Evolutionary conservation across 2,888 invertebrate species (phyloP), one percentile per base, ranked within the genome.

Genomic region (Plebejus argus): DNA sequence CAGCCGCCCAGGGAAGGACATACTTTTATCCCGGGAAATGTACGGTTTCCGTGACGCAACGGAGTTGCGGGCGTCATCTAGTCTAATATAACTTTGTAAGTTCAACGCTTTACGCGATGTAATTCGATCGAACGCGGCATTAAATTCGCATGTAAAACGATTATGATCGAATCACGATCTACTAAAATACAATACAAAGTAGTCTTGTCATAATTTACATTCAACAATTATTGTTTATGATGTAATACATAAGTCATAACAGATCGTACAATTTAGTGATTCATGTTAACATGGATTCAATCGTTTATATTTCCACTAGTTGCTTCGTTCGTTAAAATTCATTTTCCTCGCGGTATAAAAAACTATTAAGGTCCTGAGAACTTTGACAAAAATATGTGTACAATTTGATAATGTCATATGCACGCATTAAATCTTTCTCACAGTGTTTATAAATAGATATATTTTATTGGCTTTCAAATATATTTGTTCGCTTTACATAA

Each of bases 141-240:
- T 12, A 28, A 23, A 23, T 61, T 58, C 20, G 58, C 61, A 61
- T 15, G 28, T 28, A 0, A 66, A 28, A 28, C 28, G 66, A 66
- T 66, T 15, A 66, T 12, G 15, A 28, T 66, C 28, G 66, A 28
- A 15, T 28, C 66, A 66, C 66, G 28, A 66, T 15, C 66, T 12
- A 15, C 15, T 23, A 66, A 28, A 3, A 28, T 66, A 66, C 15
- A 28, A 28, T 28, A 28, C 66, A 28, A 66, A 28, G 66, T 66
- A 6, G 23, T 66, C 28, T 28, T 6, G 66, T 66, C 15, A 28
- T 28, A 15, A 66, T 28, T 66, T 66, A 28, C 66, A 66, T 66
- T 66, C 28, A 66, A 66, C 66, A 66, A 66, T 66, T 28, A 66
- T 66, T 28, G 28, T 66, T 66, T 66, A 66, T 66, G 66, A 66